A percentile compares a stretch with the other conserved stretches of the same genome.
Conservation (phyloP, 2,797 vertebrate species). For the Pagetopsis macropterus region DNA sequence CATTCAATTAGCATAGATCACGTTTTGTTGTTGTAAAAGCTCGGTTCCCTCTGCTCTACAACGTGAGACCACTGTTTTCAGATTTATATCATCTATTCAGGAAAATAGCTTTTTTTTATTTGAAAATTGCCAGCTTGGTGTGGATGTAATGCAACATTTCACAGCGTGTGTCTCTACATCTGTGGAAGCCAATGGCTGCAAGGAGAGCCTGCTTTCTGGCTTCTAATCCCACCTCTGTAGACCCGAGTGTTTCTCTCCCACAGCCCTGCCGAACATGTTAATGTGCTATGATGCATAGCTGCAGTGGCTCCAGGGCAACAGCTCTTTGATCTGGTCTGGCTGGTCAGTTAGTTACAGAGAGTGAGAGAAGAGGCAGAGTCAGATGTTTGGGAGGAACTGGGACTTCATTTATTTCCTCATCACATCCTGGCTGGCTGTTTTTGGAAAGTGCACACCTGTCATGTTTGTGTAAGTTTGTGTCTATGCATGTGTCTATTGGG, state of each 20-base stretch:
- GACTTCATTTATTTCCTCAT: conserved; percentile 29
- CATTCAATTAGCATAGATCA: background rate
- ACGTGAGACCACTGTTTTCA: background rate
- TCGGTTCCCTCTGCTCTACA: background rate
- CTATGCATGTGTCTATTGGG: conserved; percentile 3
- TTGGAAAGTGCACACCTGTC: conserved; percentile 20
- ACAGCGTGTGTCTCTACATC: conserved; percentile 5
- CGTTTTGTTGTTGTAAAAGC: background rate
- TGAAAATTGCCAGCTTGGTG: background rate
- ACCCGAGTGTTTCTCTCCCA: conserved; percentile 8
- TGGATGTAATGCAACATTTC: conserved; percentile 13
- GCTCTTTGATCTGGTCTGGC: conserved; percentile 66
- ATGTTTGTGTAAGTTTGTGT: background rate
- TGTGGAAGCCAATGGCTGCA: conserved; percentile 12
- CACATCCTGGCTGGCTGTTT: conserved; percentile 1
- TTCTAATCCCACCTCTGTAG: conserved; percentile 24
- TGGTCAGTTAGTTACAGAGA: conserved; percentile 31
- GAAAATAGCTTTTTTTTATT: background rate
- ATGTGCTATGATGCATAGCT: conserved; percentile 55
- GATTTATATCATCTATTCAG: background rate
- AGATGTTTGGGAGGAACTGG: conserved; percentile 36
- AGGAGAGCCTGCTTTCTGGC: conserved; percentile 22
- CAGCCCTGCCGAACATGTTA: conserved; percentile 24
- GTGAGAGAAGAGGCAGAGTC: conserved; percentile 26
- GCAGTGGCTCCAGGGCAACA: conserved; percentile 31